Evolutionary conservation across 92 coral and sea anemone species (phyloP), one percentile per base, ranked within the genome.

Genomic region (Pocillopora meandrina): DNA sequence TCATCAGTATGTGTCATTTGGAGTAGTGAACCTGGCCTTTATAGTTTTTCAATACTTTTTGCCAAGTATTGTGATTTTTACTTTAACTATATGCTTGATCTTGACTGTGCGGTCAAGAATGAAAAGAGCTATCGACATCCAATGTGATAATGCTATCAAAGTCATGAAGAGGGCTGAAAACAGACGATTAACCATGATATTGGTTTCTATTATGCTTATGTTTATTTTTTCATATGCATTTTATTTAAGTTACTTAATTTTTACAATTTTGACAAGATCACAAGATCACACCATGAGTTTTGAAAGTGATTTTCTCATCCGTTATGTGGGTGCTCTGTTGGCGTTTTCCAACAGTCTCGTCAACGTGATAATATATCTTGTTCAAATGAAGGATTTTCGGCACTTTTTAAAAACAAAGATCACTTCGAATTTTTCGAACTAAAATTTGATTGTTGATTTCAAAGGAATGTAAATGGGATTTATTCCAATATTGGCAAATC

Each of bases 321-420:
- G 70, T 3, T 8, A 9, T 1, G 70, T 14, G 3, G 15, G 70
- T 14, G 70, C 36, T 3, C 34, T 21, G 2, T 3, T 65, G n/a
- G 34, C 13, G 9, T 65, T 20, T 65, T 65, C 70, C 21, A 65
- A 65, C 70, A 20, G 70, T 65, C 34, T 13, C n/a, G 31, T 65
- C 1, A 65, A 65, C 70, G 70, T 65, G 3, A 23, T 65, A 23
- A 65, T 65, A 65, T 65, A 65, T 9, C 12, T 65, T 31, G 70
- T 65, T 12, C 70, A 65, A 65, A 65, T 65, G 70, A 65, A 65
- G 36, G 70, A 20, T 23, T 65, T 65, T 65, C 70, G 70, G 13
- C 12, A 14, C 1, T 65, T 20, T 23, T 14, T 65, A 4, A 65
- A 65, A 14, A 9, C 5, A 7, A 23, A 1, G 31, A 20, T 65